A percentile compares a stretch with the other conserved stretches of the same genome.
Conservation (phyloP, 2,888 invertebrate genomes). For the Cephus nigrinus region DNA sequence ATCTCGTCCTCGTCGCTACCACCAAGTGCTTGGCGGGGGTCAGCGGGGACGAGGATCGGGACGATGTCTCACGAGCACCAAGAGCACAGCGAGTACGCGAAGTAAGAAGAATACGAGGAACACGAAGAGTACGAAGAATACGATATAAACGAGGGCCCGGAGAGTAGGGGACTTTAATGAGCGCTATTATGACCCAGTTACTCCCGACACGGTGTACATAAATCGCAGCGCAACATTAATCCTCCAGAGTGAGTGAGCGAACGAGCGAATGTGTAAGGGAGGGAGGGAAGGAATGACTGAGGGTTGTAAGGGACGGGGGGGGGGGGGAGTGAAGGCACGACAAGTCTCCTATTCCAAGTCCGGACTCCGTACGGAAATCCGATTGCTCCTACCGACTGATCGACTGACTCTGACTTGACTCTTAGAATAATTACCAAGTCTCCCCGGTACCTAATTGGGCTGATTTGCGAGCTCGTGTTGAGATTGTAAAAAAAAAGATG, state of each 20-base stretch:
- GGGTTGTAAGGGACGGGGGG: slow-evolving; percentile 2
- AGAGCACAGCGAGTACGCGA: neutral
- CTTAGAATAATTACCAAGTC: too few relatives aligned
- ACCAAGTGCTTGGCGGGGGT: too few relatives aligned
- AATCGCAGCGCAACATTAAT: slow-evolving; percentile 25
- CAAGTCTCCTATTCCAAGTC: neutral
- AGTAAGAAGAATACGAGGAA: too few relatives aligned
- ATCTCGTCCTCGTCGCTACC: neutral
- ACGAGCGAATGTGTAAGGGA: slow-evolving; percentile 22
- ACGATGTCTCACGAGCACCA: too few relatives aligned
- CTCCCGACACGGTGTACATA: slow-evolving; percentile 25
- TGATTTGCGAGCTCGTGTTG: slow-evolving; percentile 20
- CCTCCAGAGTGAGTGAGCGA: slow-evolving; percentile 18
- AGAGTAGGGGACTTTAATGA: slow-evolving; percentile 32
- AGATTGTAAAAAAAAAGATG: slow-evolving; percentile 8
- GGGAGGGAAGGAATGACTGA: slow-evolving; percentile 19
- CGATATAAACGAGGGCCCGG: neutral
- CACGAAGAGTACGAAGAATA: too few relatives aligned
- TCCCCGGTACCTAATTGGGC: neutral
- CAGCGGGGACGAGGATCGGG: too few relatives aligned
- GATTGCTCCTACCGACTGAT: too few relatives aligned
- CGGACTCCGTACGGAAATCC: too few relatives aligned
- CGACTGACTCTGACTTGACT: too few relatives aligned
- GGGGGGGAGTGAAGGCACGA: slow-evolving; percentile 5
- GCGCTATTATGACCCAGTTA: slow-evolving; percentile 45